Evolutionary conservation across 2,797 vertebrate genomes (phyloP).

Genomic region (Huso huso): DNA sequence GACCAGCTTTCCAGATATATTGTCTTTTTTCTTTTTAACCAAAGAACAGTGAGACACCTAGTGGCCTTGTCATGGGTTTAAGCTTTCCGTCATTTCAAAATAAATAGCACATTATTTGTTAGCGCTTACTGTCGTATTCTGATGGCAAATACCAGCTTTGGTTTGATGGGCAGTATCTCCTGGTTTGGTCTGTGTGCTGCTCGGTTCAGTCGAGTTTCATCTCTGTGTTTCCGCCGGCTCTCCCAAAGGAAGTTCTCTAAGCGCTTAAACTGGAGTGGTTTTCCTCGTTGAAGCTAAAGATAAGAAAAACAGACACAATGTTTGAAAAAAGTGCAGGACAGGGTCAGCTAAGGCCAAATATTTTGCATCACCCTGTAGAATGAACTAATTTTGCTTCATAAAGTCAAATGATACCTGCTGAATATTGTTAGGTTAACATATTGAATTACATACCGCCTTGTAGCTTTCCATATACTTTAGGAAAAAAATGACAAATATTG

Average conservation of each 20-base stretch:
- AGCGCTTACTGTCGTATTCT: constrained; percentile 71
- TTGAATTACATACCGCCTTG: too few species aligned
- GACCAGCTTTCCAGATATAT: too few species aligned
- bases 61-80: background rate
- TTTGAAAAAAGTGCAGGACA: background rate
- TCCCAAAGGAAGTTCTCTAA: constrained; percentile 76
- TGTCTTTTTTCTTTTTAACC: background rate
- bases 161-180: constrained; percentile 50
- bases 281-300: constrained; percentile 63
- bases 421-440: background rate
- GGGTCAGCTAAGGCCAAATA: background rate
- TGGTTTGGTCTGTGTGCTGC: constrained; percentile 45
- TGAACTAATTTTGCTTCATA: background rate
- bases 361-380: background rate
- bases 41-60: background rate
- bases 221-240: constrained; percentile 60
- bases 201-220: constrained; percentile 63
- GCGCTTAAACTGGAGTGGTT: constrained; percentile 73
- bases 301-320: background rate
- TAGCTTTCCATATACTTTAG: too few species aligned
- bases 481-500: too few species aligned
- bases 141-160: constrained; percentile 73
- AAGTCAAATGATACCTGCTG: background rate
- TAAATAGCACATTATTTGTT: background rate
- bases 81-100: too few species aligned